Evolutionary conservation across 1,140 invertebrate genomes (phyloP).

Genomic region (Heliconius hewitsoni): DNA sequence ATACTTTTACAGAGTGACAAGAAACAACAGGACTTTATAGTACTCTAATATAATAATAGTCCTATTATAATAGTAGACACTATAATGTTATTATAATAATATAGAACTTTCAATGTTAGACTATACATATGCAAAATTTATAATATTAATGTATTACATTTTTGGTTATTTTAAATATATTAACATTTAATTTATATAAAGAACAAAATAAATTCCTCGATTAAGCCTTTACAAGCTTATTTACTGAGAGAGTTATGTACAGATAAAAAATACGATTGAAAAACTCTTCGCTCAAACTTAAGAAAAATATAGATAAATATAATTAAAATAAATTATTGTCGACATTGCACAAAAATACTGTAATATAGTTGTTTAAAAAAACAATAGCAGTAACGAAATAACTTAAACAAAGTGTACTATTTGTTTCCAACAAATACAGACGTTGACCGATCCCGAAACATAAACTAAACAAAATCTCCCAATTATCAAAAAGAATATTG

Average conservation of each 20-base stretch:
- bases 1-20: constrained; percentile 31
- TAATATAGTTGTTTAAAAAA: constrained; percentile 47
- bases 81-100: neutral
- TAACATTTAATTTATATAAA: neutral
- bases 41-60: neutral
- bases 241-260: neutral
- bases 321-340: neutral
- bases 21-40: constrained; percentile 31
- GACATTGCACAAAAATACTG: neutral
- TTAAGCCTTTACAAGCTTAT: constrained; percentile 26
- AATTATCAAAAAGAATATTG: constrained; percentile 39
- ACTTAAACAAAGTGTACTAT: constrained; percentile 52
- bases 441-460: constrained; percentile 67
- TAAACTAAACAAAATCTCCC: constrained; percentile 53
- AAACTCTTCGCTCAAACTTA: neutral
- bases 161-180: neutral
- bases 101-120: neutral
- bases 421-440: constrained; percentile 56
- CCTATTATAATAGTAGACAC: neutral
- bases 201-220: neutral
- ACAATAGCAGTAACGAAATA: constrained; percentile 71
- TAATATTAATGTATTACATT: constrained; percentile 15
- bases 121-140: neutral
- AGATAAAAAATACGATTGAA: neutral
- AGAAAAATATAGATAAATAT: neutral